Conservation (phyloP, 2,113 vertebrate species). For the Psophia crepitans region DNA sequence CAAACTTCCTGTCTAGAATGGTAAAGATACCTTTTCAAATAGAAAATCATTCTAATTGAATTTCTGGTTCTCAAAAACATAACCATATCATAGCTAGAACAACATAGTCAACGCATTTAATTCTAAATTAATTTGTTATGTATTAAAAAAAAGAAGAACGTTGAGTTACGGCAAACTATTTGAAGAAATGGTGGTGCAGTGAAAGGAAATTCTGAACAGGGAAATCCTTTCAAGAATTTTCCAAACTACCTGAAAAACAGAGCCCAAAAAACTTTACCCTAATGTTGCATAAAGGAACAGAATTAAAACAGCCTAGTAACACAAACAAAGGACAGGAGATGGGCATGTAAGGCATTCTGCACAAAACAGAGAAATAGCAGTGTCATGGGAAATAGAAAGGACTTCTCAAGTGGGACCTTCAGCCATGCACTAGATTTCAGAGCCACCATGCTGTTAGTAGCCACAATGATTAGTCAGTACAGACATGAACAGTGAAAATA, state of each 20-base stretch:
- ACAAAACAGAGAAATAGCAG: not conserved
- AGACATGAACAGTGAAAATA: not conserved
- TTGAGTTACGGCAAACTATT: not conserved
- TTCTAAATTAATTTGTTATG: not conserved
- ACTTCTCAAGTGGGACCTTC: not conserved
- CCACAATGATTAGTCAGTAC: not conserved
- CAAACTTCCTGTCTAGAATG: not conserved
- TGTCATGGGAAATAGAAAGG: not conserved
- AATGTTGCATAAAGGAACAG: not conserved
- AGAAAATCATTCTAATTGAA: not conserved
- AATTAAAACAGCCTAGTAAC: not conserved
- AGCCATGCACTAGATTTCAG: not conserved
- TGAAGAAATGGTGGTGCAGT: not conserved
- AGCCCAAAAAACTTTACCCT: not conserved
- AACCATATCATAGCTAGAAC: not conserved
- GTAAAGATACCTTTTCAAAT: not conserved
- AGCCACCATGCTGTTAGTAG: slow-evolving; percentile 28
- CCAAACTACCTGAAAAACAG: not conserved
- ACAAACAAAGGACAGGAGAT: not conserved
- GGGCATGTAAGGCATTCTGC: not conserved
- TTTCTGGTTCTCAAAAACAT: not conserved
- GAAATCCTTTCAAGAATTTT: not conserved
- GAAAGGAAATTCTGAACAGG: not conserved
- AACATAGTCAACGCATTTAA: not conserved
- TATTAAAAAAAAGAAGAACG: not conserved